phyloP scores from a whole-genome alignment of 23 tunicate genomes.

The Trididemnum miniatum region DNA sequence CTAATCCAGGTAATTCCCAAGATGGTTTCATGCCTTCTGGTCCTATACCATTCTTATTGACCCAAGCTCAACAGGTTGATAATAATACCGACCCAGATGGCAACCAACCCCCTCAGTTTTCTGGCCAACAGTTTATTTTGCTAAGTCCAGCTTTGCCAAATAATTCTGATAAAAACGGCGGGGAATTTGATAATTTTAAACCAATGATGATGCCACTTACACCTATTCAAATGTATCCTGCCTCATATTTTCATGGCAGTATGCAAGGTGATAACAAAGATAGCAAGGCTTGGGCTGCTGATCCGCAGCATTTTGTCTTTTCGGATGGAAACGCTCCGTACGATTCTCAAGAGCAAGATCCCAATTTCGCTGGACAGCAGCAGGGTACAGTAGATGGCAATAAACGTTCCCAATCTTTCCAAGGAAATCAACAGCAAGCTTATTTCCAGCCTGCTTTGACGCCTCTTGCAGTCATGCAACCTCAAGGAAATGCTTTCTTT shows the following conservation, averaged over 20 bases:
- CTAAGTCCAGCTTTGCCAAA: conserved; percentile 67
- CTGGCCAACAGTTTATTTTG: conserved; percentile 43
- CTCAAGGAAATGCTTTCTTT: conserved; percentile 42
- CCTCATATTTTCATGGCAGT: conserved; percentile 54
- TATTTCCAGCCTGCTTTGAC: conserved; percentile 64
- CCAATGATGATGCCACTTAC: conserved; percentile 70
- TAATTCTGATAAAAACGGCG: conserved; percentile 46
- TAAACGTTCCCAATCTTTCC: not conserved
- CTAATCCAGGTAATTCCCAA: conserved; percentile 22
- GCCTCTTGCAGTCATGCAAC: conserved; percentile 69
- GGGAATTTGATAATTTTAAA: conserved; percentile 68
- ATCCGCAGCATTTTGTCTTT: conserved; percentile 62
- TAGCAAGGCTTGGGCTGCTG: conserved; percentile 38
- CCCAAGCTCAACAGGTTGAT: conserved; percentile 55
- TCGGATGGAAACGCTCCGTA: conserved; percentile 40
- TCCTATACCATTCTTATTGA: conserved; percentile 39
- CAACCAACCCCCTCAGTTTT: conserved; percentile 33
- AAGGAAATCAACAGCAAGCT: conserved; percentile 39
- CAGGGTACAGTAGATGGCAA: not conserved
- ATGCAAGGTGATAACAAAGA: conserved; percentile 34
- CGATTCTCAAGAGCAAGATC: not conserved
- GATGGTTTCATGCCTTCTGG: conserved; percentile 35
- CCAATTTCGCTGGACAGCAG: not conserved
- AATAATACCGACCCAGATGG: conserved; percentile 39
- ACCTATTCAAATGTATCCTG: conserved; percentile 79